phyloP scores from a whole-genome alignment of 2,797 vertebrate genomes.

The Muscicapa comitata region DNA sequence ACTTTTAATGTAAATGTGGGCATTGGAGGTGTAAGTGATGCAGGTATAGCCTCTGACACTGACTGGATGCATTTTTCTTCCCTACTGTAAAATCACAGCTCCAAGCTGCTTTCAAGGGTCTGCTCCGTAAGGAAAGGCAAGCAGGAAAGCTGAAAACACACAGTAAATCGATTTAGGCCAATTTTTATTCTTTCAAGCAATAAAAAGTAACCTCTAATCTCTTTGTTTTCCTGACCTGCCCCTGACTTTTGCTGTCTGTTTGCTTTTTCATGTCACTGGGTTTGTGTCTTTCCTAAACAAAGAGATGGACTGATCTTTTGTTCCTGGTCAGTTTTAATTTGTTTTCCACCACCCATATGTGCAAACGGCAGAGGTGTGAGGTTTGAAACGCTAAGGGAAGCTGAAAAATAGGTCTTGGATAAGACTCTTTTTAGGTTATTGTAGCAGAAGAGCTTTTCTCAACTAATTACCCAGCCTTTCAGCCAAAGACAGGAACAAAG shows the following conservation, averaged over 20 bases:
- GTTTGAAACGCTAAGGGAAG: not conserved
- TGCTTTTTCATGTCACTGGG: not conserved
- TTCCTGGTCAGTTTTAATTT: not conserved
- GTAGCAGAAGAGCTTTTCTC: not conserved
- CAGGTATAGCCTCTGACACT: not conserved
- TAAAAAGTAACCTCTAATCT: not conserved
- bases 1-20: not conserved
- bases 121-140: not conserved
- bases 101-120: not conserved
- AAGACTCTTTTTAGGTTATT: not conserved
- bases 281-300: not conserved
- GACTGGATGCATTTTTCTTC: not conserved
- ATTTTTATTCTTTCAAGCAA: constrained; percentile 10
- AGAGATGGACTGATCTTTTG: not conserved
- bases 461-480: not conserved
- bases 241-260: constrained; percentile 22
- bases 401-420: not conserved
- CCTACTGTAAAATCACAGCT: not conserved
- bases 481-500: not conserved
- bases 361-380: not conserved
- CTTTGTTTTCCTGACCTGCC: constrained; percentile 17
- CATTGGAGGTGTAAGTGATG: not conserved
- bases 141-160: not conserved
- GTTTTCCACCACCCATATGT: not conserved
- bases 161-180: not conserved